phyloP scores from a whole-genome alignment of 1,140 invertebrate genomes.

The Neomicropteryx cornuta region DNA sequence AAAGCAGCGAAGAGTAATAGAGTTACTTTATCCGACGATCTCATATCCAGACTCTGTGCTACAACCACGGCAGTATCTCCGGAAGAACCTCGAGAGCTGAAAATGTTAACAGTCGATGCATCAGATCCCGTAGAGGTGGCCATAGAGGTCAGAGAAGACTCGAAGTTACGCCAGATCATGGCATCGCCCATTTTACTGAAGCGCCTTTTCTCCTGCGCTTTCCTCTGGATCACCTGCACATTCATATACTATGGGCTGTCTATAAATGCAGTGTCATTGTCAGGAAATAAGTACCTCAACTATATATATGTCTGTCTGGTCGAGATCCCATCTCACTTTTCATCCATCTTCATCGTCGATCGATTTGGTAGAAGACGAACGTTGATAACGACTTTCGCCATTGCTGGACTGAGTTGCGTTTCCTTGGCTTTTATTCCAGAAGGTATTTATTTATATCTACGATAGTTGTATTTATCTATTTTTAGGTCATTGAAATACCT shows the following conservation, averaged over 20 bases:
- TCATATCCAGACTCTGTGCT: too few species aligned
- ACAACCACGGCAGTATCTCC: slow-evolving; percentile 25
- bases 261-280: slow-evolving; percentile 53
- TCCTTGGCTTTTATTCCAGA: slow-evolving; percentile 31
- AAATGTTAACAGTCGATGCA: too few species aligned
- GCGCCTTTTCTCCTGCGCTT: slow-evolving; percentile 51
- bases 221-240: slow-evolving; percentile 58
- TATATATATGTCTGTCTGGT: slow-evolving; percentile 44
- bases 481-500: too few species aligned
- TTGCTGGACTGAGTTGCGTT: slow-evolving; percentile 41
- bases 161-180: slow-evolving; percentile 30
- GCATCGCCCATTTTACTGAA: slow-evolving; percentile 46
- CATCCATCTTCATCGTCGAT: slow-evolving; percentile 51
- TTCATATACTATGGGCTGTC: slow-evolving; percentile 75
- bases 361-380: slow-evolving; percentile 50
- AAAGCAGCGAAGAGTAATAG: slow-evolving; percentile 58
- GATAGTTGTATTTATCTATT: neutral
- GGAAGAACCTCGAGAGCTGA: slow-evolving; percentile 21
- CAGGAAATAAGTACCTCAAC: slow-evolving; percentile 49
- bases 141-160: neutral
- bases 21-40: slow-evolving; percentile 41
- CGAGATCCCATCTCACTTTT: slow-evolving; percentile 47
- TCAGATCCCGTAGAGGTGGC: slow-evolving; percentile 13
- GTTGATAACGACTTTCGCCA: slow-evolving; percentile 43
- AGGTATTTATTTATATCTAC: slow-evolving; percentile 23